Evolutionary conservation across 2,888 invertebrate genomes (phyloP), one percentile per base, ranked within the genome.

Genomic region (Dryococelus australis): DNA sequence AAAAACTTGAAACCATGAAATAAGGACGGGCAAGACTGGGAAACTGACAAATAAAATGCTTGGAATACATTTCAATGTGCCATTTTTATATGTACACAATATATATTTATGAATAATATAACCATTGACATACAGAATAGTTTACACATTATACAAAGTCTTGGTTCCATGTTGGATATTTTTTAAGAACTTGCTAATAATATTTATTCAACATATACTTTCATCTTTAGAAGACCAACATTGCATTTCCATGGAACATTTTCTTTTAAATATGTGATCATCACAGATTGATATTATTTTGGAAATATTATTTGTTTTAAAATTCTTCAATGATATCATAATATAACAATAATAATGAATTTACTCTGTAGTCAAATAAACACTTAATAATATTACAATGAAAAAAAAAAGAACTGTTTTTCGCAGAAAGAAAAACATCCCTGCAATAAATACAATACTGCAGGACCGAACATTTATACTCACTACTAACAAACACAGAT

Each of bases 61-160:
- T 43, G 35, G 51, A 26, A 43, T 83, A 86, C 87, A 51, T 65
- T 87, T 86, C 85, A 88, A 84, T 88, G 87, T 88, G 85, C 87
- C 87, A 86, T 87, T 87, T 87, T 84, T 87, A 87, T 88, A 87
- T 88, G 88, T 88, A 88, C 88, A 88, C 88, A 88, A 88, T 88
- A 88, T 88, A 88, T 88, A 88, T 87, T 88, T 88, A 88, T 88
- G 87, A 87, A 88, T 88, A 86, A 85, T 88, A 87, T 88, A 87
- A 87, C 89, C 88, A 87, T 85, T 79, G 88, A 86, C 89, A 88
- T 88, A 88, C 86, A 89, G 80, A 83, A 83, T 83, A 83, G 83
- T 80, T 85, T 86, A 87, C 43, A 83, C 83, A 83, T 83, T 89
- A 86, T 84, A 86, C 84, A 86, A 87, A 89, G 87, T 88, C 87